phyloP scores from a whole-genome alignment of 2,113 vertebrate species.

The Emydura subglobosa region DNA sequence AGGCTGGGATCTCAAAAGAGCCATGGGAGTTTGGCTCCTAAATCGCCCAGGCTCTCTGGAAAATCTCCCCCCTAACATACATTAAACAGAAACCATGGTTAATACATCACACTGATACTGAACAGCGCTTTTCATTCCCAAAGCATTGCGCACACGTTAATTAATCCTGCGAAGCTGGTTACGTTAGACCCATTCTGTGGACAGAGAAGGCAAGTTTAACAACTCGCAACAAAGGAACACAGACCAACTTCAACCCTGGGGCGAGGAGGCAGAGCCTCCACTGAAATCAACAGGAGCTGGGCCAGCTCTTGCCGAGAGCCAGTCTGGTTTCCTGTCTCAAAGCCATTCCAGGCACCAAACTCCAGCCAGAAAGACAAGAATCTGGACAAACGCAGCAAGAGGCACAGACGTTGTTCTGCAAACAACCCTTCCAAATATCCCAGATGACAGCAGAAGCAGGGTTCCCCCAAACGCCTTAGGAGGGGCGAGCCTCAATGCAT shows the following conservation, averaged over 20 bases:
- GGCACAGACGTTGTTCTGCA: background rate
- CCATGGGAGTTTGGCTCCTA: background rate
- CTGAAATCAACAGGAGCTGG: background rate
- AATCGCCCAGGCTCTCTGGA: fast-evolving
- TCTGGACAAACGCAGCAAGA: background rate
- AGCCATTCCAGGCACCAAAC: background rate
- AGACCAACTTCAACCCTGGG: conserved; percentile 25
- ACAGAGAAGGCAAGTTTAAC: conserved; percentile 16
- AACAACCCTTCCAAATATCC: background rate
- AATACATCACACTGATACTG: background rate
- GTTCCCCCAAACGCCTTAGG: background rate
- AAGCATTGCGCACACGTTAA: conserved; percentile 48
- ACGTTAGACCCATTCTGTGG: background rate
- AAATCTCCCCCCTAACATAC: background rate
- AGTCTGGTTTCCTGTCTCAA: background rate
- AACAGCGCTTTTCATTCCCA: conserved; percentile 36
- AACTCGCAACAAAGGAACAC: conserved; percentile 21
- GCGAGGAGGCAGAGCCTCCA: background rate
- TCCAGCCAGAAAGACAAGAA: background rate
- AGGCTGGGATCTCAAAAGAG: background rate
- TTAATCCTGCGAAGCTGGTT: conserved; percentile 24
- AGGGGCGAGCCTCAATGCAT: no score
- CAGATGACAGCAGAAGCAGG: background rate
- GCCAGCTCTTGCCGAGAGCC: background rate
- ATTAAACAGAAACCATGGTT: conserved; percentile 37